phyloP scores from a whole-genome alignment of 2,888 invertebrate species.

The Tillus elongatus region DNA sequence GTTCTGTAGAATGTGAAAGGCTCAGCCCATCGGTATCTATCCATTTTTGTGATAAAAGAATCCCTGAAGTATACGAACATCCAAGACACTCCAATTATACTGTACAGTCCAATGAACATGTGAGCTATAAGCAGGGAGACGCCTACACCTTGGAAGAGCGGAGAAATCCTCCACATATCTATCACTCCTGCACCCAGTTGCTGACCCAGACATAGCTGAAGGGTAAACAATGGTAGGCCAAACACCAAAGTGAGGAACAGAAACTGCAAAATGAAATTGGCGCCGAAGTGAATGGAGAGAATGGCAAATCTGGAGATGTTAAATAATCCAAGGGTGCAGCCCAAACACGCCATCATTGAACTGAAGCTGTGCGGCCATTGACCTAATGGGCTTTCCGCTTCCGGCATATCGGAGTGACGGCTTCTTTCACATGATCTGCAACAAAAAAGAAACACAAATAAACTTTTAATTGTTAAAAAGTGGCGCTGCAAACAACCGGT shows the following conservation, averaged over 20 bases:
- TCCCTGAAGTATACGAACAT: conserved; percentile 81
- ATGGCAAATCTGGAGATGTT: conserved; percentile 82
- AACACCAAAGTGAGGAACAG: conserved; percentile 65
- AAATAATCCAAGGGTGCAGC: conserved; percentile 80
- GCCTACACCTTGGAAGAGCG: conserved; percentile 84
- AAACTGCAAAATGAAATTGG: conserved; percentile 82
- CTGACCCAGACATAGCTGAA: conserved; percentile 79
- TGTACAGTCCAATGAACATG: conserved; percentile 75
- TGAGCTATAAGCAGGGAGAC: conserved; percentile 71
- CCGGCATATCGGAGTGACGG: conserved; percentile 40
- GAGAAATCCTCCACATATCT: conserved; percentile 90
- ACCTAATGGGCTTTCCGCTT: conserved; percentile 47
- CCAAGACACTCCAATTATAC: conserved; percentile 84
- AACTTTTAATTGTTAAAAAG: no score
- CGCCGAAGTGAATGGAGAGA: conserved; percentile 80
- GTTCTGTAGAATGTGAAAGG: conserved; percentile 61
- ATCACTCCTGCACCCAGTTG: conserved; percentile 75
- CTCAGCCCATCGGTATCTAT: conserved; percentile 73
- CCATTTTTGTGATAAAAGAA: conserved; percentile 72
- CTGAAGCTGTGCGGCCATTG: conserved; percentile 66
- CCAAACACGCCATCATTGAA: conserved; percentile 70
- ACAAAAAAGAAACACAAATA: conserved; percentile 21
- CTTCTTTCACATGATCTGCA: conserved; percentile 48
- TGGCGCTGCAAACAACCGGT: no score
- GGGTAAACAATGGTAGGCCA: conserved; percentile 69